Base-by-base conservation (phyloP, 2,113 vertebrate genomes). In the Callipepla squamata region DNA sequence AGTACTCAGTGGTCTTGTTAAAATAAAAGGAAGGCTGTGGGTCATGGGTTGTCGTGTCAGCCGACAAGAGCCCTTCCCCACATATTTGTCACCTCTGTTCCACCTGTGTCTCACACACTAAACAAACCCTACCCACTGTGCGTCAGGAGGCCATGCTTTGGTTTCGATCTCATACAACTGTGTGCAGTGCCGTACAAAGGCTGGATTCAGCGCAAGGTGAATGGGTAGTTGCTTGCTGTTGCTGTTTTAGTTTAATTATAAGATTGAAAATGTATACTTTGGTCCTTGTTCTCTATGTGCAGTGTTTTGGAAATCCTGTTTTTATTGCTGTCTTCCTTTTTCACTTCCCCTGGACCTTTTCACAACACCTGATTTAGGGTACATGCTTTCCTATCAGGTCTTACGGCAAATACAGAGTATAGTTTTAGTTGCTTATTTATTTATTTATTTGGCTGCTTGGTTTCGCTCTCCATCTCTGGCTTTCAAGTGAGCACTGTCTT, bases 281-380 rank as follows among this genome's bases (percentile, higher is more conserved):
- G 30, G n/a, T 79, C 82, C 36, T 78, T 53, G 12, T 78, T 81
- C 42, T 51, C 42, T 53, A 30, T 68, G 59, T 68, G 53, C 87
- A 85, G 38, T 0, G 26, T 91, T 85, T 88, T 73, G 61, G 66
- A 93, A 85, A 91, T 91, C 85, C 91, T 95, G 80, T 69, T 91
- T 95, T 78, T 87, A 59, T 59, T 81, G 48, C 88, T 38, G 6
- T 93, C 80, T 85, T 87, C 69, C 75, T 85, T 93, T 93, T 70
- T 82, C 70, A 65, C 80, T 89, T 88, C 75, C 75, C 80, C 66
- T 61, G 72, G 45, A 75, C 76, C 62, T 66, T 82, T 74, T 82
- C 50, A 85, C 26, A 85, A 84, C 48, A 22, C 16, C 26, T 81
- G 44, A 65, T 59, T 81, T 88, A 77, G 65, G 58, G 65, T 69